These are phyloP conservation scores for Plumapathes pennacea DNA, from an alignment of 92 coral and sea anemone genomes.

Conservation along the genomic window DNA sequence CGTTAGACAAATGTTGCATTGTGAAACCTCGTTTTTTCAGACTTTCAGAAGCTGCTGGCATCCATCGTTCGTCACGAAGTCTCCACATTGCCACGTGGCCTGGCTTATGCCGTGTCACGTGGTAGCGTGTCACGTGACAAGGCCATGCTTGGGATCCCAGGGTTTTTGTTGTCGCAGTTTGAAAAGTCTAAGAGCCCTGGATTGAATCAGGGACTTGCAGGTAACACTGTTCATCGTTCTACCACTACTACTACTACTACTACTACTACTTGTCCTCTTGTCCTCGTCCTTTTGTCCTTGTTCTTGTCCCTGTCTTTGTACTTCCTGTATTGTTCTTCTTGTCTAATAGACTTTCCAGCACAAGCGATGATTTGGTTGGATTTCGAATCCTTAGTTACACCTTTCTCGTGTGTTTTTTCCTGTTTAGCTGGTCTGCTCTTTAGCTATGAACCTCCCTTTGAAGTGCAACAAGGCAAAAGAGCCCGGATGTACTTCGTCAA, in stretches of 20 bases:
- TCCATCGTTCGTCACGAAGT: slow-evolving; percentile 64
- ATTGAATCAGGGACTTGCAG: slow-evolving; percentile 81
- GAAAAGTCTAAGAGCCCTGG: slow-evolving; percentile 94
- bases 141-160: slow-evolving; percentile 68
- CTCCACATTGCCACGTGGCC: slow-evolving; percentile 78
- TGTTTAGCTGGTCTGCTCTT: slow-evolving; percentile 73
- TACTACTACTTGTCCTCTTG: no score
- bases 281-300: not conserved
- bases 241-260: no score
- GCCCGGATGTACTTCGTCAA: slow-evolving; percentile 70
- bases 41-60: slow-evolving; percentile 66
- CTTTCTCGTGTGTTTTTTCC: not conserved
- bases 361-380: not conserved
- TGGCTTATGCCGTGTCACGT: slow-evolving; percentile 71
- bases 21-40: slow-evolving; percentile 19
- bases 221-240: no score
- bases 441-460: slow-evolving; percentile 73
- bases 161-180: slow-evolving; percentile 64
- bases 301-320: no score
- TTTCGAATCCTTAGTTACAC: not conserved
- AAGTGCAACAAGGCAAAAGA: slow-evolving; percentile 69
- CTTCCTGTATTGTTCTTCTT: not conserved
- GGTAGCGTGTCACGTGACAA: slow-evolving; percentile 43
- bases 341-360: not conserved
- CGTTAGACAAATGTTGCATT: no score